These are phyloP conservation scores for Leptobrachium leishanense DNA, from an alignment of 2,113 vertebrate genomes.

Conservation along the genomic window DNA sequence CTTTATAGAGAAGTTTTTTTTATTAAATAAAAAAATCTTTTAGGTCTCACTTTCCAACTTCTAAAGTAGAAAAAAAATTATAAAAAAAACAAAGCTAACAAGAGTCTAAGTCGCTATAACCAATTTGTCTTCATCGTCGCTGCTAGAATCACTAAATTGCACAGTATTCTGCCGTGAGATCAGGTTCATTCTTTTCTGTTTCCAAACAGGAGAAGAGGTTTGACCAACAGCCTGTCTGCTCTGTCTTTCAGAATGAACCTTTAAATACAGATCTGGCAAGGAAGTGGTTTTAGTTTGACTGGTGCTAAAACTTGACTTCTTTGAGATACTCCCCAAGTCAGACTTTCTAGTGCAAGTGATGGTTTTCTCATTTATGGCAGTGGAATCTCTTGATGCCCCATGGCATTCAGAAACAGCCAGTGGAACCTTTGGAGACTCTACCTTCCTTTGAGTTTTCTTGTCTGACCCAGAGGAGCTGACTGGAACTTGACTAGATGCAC, in stretches of 20 bases:
- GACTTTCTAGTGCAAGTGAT: conserved; percentile 30
- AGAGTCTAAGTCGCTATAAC: conserved; percentile 88
- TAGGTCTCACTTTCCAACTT: conserved; percentile 75
- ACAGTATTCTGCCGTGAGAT: conserved; percentile 67
- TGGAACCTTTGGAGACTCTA: conserved; percentile 56
- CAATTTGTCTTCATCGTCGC: conserved; percentile 93
- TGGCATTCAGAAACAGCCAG: conserved; percentile 47
- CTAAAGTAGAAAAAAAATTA: conserved; percentile 67
- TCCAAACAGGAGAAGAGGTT: conserved; percentile 53
- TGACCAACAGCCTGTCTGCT: conserved; percentile 31
- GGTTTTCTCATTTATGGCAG: background rate
- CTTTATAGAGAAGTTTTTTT: conserved; percentile 84
- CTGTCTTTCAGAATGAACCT: conserved; percentile 38
- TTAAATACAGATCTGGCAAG: conserved; percentile 43
- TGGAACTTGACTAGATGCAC: conserved; percentile 39
- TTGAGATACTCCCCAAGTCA: background rate
- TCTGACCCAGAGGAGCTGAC: background rate
- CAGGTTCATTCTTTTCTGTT: conserved; percentile 52
- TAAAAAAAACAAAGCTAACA: conserved; percentile 57
- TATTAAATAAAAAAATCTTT: conserved; percentile 67
- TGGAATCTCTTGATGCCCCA: conserved; percentile 17
- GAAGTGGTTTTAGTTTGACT: conserved; percentile 47
- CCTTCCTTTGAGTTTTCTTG: background rate
- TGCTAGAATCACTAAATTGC: conserved; percentile 85
- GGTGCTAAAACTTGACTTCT: conserved; percentile 46